Conservation (phyloP, 2,888 invertebrate genomes). For the Microctonus brassicae region DNA sequence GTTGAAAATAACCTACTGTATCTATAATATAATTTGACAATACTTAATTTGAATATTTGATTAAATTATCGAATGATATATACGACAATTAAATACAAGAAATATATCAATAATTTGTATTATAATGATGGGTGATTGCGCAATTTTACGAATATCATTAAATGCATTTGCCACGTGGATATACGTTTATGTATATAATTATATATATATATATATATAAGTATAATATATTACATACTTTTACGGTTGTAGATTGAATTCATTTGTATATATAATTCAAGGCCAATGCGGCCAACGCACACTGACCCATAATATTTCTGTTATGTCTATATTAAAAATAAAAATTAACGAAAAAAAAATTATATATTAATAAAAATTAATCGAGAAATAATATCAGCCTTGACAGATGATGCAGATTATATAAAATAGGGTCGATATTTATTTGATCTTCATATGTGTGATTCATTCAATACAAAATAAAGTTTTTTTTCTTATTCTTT, state of each 20-base stretch:
- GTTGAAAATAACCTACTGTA: background rate
- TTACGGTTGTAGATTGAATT: slow-evolving; percentile 12
- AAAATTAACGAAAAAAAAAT: background rate
- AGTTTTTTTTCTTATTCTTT: background rate
- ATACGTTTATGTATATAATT: background rate
- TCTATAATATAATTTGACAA: no score
- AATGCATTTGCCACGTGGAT: background rate
- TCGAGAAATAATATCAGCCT: background rate
- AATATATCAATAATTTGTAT: background rate
- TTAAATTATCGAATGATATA: no score
- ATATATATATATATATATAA: no score
- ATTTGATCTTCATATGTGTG: background rate
- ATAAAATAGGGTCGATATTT: background rate
- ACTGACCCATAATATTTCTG: background rate
- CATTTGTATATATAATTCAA: background rate
- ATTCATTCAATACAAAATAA: background rate
- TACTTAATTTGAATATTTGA: no score
- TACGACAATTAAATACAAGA: background rate
- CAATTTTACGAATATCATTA: background rate
- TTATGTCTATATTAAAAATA: background rate
- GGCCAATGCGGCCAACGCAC: background rate
- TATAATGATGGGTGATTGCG: background rate
- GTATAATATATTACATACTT: background rate
- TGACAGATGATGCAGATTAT: background rate
- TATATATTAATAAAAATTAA: background rate